Evolutionary conservation across 2,113 vertebrate species (phyloP).

Genomic region (Holacanthus passer): DNA sequence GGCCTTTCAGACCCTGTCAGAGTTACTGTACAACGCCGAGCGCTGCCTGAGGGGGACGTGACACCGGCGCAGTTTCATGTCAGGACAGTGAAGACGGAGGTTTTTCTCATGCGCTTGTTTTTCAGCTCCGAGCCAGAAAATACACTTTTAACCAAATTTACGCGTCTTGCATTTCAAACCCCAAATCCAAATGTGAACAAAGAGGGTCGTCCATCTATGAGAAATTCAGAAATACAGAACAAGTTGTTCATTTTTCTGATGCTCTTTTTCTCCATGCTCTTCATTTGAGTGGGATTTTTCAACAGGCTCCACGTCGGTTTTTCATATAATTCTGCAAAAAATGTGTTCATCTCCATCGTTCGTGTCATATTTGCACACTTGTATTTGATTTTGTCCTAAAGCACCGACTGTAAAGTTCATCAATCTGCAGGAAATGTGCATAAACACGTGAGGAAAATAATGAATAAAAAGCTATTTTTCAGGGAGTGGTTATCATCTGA

Average conservation of each 20-base stretch:
- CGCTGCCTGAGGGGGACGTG: conserved; percentile 49
- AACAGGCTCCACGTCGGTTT: background rate
- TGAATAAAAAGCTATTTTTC: background rate
- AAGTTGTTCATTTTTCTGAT: background rate
- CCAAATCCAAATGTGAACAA: background rate
- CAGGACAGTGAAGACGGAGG: background rate
- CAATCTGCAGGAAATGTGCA: background rate
- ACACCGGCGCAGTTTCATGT: conserved; percentile 33
- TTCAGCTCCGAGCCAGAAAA: background rate
- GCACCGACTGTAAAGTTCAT: background rate
- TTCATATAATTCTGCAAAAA: too few species aligned
- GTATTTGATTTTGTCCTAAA: background rate
- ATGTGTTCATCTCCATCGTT: background rate
- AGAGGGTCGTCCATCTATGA: background rate
- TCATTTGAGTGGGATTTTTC: background rate
- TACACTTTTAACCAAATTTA: background rate
- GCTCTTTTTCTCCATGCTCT: background rate
- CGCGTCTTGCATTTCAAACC: background rate
- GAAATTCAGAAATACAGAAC: background rate
- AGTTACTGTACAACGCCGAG: conserved; percentile 43
- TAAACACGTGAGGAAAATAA: background rate
- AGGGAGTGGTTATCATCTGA: too few species aligned
- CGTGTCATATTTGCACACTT: background rate
- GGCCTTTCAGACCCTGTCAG: conserved; percentile 60
- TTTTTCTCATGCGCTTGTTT: background rate